Conservation (phyloP, 2,797 vertebrate species). For the Margarornis squamiger region DNA sequence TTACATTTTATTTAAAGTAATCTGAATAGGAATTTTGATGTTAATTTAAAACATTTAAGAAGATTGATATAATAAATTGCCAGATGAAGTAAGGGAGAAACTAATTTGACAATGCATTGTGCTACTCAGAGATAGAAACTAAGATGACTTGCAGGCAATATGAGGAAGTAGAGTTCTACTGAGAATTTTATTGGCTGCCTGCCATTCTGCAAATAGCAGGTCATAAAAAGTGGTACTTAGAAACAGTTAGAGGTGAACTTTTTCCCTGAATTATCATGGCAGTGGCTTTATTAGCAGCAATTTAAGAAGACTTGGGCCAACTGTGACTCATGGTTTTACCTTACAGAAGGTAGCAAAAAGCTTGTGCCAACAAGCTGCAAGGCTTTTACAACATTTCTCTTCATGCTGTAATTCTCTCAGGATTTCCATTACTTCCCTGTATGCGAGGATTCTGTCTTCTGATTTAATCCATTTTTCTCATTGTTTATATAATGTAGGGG, state of each 20-base stretch:
- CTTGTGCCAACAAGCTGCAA: not conserved
- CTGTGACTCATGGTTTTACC: not conserved
- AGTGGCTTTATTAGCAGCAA: not conserved
- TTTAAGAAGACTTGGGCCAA: not conserved
- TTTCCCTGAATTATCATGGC: not conserved
- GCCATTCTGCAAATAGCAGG: conserved; percentile 41
- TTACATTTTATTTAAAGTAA: conserved; percentile 20
- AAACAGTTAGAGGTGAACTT: conserved; percentile 15
- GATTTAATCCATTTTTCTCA: not conserved
- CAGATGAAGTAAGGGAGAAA: not conserved
- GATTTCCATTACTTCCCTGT: not conserved
- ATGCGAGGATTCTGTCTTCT: not conserved
- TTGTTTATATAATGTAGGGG: not conserved
- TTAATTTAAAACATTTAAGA: conserved; percentile 11
- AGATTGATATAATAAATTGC: conserved; percentile 26
- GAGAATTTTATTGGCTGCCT: conserved; percentile 38
- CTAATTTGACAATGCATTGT: conserved; percentile 27
- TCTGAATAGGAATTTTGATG: not conserved
- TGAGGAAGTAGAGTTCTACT: not conserved
- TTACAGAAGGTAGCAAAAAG: not conserved
- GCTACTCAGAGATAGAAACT: not conserved
- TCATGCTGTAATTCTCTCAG: not conserved
- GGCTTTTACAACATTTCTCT: not conserved
- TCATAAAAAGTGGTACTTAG: conserved; percentile 18
- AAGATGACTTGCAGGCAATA: not conserved